Evolutionary conservation across 2,888 invertebrate species (phyloP).

Genomic region (Cerceris rybyensis): DNA sequence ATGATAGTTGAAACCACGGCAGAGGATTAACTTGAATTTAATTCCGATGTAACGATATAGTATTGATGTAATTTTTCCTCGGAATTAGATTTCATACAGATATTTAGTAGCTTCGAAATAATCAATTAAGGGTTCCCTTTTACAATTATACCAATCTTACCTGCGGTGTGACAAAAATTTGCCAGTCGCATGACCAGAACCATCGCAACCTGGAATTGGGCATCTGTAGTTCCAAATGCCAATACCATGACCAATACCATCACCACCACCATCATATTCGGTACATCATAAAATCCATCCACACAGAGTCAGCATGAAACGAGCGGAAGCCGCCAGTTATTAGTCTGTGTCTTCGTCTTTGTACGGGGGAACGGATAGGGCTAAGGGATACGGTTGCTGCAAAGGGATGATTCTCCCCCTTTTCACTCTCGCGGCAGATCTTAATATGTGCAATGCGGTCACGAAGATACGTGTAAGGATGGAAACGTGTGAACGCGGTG

Average conservation of each 20-base stretch:
- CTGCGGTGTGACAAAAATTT: constrained; percentile 99
- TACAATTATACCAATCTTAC: constrained; percentile 83
- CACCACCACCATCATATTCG: no score
- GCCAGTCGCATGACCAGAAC: constrained; percentile 98
- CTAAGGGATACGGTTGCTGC: constrained; percentile 66
- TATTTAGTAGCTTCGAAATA: background rate
- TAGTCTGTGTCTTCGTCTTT: constrained; percentile 80
- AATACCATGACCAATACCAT: constrained; percentile 63
- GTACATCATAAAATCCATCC: constrained; percentile 71
- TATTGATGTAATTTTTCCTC: no score
- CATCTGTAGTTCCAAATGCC: constrained; percentile 85
- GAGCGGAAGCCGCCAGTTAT: constrained; percentile 80
- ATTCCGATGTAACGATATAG: no score
- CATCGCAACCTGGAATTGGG: constrained; percentile 98
- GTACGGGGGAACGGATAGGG: constrained; percentile 58
- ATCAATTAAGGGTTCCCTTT: background rate
- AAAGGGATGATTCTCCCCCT: constrained; percentile 48
- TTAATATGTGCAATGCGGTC: constrained; percentile 65
- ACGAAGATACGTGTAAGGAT: constrained; percentile 59
- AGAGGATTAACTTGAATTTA: no score
- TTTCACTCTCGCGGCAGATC: constrained; percentile 53
- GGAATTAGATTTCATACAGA: no score
- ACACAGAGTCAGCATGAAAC: constrained; percentile 78
- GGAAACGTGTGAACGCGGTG: constrained; percentile 67
- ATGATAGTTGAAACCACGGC: no score